These are phyloP conservation scores for Petrolisthes cinctipes DNA, from an alignment of 2,888 invertebrate genomes.

Conservation along the genomic window DNA sequence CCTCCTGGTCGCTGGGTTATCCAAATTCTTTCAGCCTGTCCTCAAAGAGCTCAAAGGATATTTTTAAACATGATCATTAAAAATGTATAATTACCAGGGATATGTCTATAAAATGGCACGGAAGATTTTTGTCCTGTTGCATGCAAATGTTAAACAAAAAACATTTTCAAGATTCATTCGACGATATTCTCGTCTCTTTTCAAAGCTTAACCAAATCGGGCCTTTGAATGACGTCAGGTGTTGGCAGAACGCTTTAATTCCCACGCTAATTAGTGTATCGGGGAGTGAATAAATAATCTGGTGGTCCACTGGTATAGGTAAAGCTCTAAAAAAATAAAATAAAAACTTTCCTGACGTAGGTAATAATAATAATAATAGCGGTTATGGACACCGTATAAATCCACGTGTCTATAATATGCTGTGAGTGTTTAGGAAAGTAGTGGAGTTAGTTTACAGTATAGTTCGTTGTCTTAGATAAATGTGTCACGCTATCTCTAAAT, in stretches of 20 bases:
- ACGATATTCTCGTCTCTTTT: constrained; percentile 10
- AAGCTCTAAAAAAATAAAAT: too few species aligned
- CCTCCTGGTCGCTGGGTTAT: too few species aligned
- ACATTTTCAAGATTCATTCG: background rate
- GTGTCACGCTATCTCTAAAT: too few species aligned
- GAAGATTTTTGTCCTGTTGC: constrained; percentile 56
- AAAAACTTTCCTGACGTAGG: too few species aligned
- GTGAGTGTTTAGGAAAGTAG: too few species aligned
- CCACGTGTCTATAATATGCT: too few species aligned
- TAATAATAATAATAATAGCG: too few species aligned
- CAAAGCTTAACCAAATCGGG: background rate
- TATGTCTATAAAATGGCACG: constrained; percentile 34
- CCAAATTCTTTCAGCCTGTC: background rate
- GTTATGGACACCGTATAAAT: too few species aligned
- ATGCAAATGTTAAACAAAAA: constrained; percentile 31
- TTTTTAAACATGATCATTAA: background rate
- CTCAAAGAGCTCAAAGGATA: background rate
- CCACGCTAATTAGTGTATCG: too few species aligned
- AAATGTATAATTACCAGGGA: background rate
- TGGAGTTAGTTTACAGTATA: too few species aligned
- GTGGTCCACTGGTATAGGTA: background rate
- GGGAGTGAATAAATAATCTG: background rate
- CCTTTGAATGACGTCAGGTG: constrained; percentile 5
- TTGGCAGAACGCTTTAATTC: constrained; percentile 9
- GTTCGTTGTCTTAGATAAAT: too few species aligned